Conservation (phyloP, 2,113 vertebrate genomes). For the Alligator sinensis region DNA sequence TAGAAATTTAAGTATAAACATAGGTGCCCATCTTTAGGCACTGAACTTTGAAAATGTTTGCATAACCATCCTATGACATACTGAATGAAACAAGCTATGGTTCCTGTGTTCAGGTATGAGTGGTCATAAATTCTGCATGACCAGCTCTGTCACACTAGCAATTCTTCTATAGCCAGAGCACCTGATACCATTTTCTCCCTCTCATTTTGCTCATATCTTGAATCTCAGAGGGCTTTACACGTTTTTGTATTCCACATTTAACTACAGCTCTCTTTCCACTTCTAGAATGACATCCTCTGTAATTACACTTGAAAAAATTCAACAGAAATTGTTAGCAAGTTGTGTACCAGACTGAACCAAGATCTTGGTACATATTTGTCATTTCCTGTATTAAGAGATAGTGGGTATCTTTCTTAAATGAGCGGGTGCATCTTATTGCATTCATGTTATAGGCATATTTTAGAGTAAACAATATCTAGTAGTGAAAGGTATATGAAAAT, state of each 20-base stretch:
- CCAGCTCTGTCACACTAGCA: neutral
- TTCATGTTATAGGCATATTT: neutral
- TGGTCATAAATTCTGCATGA: neutral
- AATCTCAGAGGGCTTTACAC: conserved; percentile 16
- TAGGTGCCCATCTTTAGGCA: neutral
- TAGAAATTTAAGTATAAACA: neutral
- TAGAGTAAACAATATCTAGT: neutral
- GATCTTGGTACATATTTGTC: conserved; percentile 39
- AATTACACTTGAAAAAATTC: conserved; percentile 52
- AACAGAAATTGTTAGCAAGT: conserved; percentile 26
- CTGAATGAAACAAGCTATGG: neutral
- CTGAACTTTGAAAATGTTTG: neutral
- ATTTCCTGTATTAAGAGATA: conserved; percentile 16
- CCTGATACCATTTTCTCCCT: conserved; percentile 17
- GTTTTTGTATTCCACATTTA: conserved; percentile 44
- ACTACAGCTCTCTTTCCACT: conserved; percentile 18
- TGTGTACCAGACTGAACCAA: neutral
- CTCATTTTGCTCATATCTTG: neutral
- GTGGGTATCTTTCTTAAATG: conserved; percentile 34
- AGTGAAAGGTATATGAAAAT: neutral
- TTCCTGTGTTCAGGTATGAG: neutral
- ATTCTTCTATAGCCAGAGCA: neutral
- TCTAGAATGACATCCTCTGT: conserved; percentile 34
- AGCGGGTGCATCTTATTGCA: neutral
- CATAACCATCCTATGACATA: neutral